Evolutionary conservation across 2,113 vertebrate genomes (phyloP).

Genomic region (Hemiprocne comata): DNA sequence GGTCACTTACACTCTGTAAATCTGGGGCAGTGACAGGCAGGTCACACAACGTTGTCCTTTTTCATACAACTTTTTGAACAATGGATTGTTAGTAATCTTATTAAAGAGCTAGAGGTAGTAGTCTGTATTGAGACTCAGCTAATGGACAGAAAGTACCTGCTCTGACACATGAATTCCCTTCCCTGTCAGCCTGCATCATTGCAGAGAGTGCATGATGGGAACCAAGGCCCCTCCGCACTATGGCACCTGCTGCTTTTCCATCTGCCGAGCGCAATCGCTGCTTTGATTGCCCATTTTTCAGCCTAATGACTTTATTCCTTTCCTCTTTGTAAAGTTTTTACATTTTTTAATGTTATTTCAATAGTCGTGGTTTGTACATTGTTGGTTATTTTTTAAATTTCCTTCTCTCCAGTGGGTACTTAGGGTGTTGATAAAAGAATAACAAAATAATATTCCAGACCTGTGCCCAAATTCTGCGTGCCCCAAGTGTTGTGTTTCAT

Average conservation of each 20-base stretch:
- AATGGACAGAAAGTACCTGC: conserved; percentile 87
- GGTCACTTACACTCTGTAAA: conserved; percentile 57
- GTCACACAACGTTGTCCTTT: conserved; percentile 16
- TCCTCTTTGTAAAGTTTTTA: conserved; percentile 74
- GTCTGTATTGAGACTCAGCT: conserved; percentile 74
- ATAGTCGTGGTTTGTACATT: conserved; percentile 19
- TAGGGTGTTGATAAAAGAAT: conserved; percentile 60
- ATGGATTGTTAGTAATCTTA: conserved; percentile 51
- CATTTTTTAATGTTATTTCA: conserved; percentile 74
- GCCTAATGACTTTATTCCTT: conserved; percentile 80
- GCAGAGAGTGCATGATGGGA: conserved; percentile 85
- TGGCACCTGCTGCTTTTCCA: conserved; percentile 95
- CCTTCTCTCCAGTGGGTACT: conserved; percentile 42
- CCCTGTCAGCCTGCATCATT: conserved; percentile 90
- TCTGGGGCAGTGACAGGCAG: conserved; percentile 24
- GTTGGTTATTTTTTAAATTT: too few relatives aligned
- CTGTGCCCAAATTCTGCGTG: conserved; percentile 50
- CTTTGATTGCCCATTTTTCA: conserved; percentile 85
- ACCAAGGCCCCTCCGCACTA: conserved; percentile 80
- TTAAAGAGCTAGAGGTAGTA: conserved; percentile 64
- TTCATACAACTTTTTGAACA: background rate
- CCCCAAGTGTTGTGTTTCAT: conserved; percentile 74
- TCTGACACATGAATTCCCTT: conserved; percentile 85
- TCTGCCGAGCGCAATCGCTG: conserved; percentile 82
- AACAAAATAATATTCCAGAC: conserved; percentile 68